Base-by-base conservation (phyloP, 2,113 vertebrate genomes). In the Gobio gobio region DNA sequence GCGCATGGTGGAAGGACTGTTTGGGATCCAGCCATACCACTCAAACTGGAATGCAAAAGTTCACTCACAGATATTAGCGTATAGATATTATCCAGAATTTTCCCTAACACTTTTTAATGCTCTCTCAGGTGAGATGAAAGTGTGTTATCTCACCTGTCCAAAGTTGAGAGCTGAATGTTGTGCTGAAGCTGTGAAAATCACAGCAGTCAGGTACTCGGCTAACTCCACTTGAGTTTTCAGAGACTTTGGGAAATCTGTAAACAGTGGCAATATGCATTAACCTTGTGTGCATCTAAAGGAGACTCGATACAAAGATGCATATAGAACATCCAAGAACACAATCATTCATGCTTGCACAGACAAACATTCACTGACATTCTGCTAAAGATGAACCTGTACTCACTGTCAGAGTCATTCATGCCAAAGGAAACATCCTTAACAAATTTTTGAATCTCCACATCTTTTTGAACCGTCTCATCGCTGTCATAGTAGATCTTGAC, bases 11-110 rank as follows among this genome's bases (percentile, higher is more conserved):
- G 98, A 96, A 0, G 98, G 97, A 0, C 97, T 91, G 0, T 99
- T 99, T 43, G 98, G 98, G 77, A 99, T 98, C 98, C 98, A 99
- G 75, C 97, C 99, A 63, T 95, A 99, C 97, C 98, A 99, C 90
- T 99, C 98, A 75, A 96, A 99, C 98, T 99, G 88, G 26, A 90
- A 76, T n/a, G 73, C 49, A 40, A n/a, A n/a, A 70, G 66, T 8
- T 36, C 29, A 22, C 7, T 5, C 4, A 29, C 26, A 66, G 12
- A 66, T 7, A 9, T 68, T 36, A 36, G 26, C 14, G 18, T n/a
- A 20, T 43, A 12, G 18, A 72, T n/a, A 49, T 13, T 14, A 40
- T 68, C 33, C 14, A 68, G 5, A 40, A 40, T 18, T n/a, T 1
- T 74, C 12, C 12, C 22, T 13, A 74, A 20, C 68, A 4, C 36